phyloP scores from a whole-genome alignment of 2,113 vertebrate genomes.

The Loxodonta africana region DNA sequence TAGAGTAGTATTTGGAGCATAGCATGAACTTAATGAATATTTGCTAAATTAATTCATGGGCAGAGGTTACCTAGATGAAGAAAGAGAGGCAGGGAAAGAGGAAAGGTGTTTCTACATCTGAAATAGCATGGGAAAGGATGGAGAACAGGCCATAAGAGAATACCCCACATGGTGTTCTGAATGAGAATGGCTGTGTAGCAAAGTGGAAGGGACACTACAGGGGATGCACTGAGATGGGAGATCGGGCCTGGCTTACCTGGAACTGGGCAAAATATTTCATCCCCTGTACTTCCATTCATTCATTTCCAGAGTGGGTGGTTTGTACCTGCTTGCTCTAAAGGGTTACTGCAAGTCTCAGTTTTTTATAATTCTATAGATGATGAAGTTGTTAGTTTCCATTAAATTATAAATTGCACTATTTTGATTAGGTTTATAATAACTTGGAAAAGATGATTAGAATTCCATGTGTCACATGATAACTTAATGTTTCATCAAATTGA shows the following conservation, averaged over 20 bases:
- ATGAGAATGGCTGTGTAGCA: neutral
- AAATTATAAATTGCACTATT: neutral
- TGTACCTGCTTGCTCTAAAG: neutral
- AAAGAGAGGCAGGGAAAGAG: neutral
- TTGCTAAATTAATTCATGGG: slow-evolving; percentile 30
- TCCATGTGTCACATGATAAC: neutral
- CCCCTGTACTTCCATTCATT: neutral
- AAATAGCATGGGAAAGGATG: neutral
- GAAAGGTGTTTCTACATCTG: neutral
- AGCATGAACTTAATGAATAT: neutral
- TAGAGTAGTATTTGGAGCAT: neutral
- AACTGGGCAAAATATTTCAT: neutral
- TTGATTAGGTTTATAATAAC: neutral
- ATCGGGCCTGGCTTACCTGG: neutral
- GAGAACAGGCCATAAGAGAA: neutral
- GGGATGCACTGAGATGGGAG: neutral
- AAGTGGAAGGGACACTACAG: neutral
- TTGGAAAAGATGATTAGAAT: slow-evolving; percentile 20
- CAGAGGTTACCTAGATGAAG: neutral
- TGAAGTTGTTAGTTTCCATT: slow-evolving; percentile 17
- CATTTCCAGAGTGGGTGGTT: neutral
- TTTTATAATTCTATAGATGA: neutral
- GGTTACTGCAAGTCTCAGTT: neutral
- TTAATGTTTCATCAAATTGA: slow-evolving; percentile 42
- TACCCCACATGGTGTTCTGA: neutral